Conservation (phyloP, 1,140 invertebrate genomes). For the Drosophila subpulchrella region DNA sequence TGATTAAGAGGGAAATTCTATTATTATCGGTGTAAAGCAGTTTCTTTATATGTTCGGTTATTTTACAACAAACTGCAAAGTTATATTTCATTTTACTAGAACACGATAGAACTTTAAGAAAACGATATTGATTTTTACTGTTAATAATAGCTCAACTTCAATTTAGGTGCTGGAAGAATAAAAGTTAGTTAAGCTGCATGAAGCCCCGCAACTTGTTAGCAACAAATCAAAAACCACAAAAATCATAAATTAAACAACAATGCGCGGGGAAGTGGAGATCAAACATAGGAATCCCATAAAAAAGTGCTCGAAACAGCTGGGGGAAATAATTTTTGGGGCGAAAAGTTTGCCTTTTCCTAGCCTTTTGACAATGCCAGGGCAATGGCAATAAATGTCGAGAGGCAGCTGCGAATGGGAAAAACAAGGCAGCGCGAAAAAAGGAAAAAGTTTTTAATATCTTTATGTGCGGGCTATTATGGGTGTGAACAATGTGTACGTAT, state of each 20-base stretch:
- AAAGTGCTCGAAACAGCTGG: conserved; percentile 56
- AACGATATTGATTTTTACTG: neutral
- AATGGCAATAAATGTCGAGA: conserved; percentile 78
- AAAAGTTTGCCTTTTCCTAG: conserved; percentile 53
- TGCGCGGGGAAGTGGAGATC: conserved; percentile 30
- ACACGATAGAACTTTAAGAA: neutral
- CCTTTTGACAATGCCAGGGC: conserved; percentile 62
- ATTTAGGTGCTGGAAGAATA: neutral
- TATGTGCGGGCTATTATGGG: conserved; percentile 67
- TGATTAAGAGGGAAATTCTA: too few species aligned
- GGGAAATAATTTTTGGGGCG: conserved; percentile 45
- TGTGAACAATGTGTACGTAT: conserved; percentile 25
- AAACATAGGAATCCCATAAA: conserved; percentile 73
- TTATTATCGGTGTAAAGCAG: too few species aligned
- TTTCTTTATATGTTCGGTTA: too few species aligned
- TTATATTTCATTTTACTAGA: neutral
- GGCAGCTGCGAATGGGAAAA: conserved; percentile 65
- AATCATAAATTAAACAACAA: conserved; percentile 58
- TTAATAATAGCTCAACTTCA: neutral
- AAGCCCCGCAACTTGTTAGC: conserved; percentile 49
- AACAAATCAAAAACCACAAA: conserved; percentile 57
- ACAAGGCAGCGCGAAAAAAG: conserved; percentile 36
- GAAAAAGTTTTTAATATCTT: conserved; percentile 79
- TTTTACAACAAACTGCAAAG: too few species aligned
- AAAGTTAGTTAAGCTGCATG: conserved; percentile 11